phyloP scores from a whole-genome alignment of 2,113 vertebrate species.

The Pardalotus punctatus region DNA sequence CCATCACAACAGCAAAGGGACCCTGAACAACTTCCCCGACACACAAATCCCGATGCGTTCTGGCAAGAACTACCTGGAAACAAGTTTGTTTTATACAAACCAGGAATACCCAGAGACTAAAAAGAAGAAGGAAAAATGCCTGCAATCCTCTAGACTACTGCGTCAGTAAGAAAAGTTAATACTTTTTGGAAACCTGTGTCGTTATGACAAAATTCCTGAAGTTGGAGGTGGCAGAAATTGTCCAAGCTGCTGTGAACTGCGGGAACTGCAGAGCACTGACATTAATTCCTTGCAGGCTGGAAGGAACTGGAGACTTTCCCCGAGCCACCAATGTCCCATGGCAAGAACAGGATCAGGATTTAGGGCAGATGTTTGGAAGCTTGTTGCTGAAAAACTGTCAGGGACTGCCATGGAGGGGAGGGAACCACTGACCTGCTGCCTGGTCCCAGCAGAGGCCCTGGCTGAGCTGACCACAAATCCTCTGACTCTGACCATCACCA shows the following conservation, averaged over 20 bases:
- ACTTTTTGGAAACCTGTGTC: not conserved
- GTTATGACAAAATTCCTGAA: not conserved
- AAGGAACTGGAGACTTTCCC: not conserved
- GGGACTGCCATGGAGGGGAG: not conserved
- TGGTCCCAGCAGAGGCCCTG: not conserved
- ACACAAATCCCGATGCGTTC: not conserved
- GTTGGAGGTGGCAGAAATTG: not conserved
- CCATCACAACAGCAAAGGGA: not conserved
- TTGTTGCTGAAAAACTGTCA: not conserved
- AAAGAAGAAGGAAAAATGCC: not conserved
- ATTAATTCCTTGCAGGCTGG: not conserved
- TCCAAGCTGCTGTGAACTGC: not conserved
- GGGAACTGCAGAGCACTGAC: not conserved
- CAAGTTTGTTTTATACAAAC: not conserved
- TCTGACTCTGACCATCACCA: not conserved
- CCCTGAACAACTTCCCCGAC: not conserved
- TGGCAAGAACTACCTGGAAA: not conserved
- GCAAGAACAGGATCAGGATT: not conserved
- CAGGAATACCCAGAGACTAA: not conserved
- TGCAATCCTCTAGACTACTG: not conserved
- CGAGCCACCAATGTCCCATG: rapidly evolving
- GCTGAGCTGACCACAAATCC: not conserved
- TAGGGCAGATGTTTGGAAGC: not conserved
- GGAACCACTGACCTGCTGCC: not conserved
- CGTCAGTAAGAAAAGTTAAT: not conserved